phyloP scores from a whole-genome alignment of 2,113 vertebrate species.

The Vimba vimba region DNA sequence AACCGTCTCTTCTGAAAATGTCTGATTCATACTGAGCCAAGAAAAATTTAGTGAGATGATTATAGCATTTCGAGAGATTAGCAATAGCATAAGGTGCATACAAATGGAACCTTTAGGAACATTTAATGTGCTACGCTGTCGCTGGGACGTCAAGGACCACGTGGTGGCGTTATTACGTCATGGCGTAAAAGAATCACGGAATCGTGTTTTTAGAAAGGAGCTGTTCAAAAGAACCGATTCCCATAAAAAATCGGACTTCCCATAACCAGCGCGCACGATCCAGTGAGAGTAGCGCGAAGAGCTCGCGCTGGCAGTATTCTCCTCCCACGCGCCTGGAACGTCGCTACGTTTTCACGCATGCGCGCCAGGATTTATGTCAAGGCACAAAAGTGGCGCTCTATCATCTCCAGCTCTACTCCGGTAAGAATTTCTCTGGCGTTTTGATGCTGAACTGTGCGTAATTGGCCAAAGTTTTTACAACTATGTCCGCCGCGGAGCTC shows the following conservation, averaged over 20 bases:
- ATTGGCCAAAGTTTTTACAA: constrained; percentile 74
- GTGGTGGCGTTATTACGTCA: background rate
- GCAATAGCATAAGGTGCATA: background rate
- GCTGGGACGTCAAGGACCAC: background rate
- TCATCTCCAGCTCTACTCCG: constrained; percentile 76
- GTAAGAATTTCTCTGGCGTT: constrained; percentile 73
- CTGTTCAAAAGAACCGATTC: constrained; percentile 10
- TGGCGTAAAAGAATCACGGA: background rate
- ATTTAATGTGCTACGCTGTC: background rate
- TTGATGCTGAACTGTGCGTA: constrained; percentile 60
- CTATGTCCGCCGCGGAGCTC: constrained; percentile 55
- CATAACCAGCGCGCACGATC: background rate
- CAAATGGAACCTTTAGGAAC: background rate
- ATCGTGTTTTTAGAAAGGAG: background rate
- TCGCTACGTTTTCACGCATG: constrained; percentile 73
- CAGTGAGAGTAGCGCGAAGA: constrained; percentile 61
- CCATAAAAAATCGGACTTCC: background rate
- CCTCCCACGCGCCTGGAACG: constrained; percentile 67
- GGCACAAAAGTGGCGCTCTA: constrained; percentile 86
- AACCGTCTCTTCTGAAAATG: background rate
- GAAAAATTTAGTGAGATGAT: background rate
- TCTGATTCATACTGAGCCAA: background rate
- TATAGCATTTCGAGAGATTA: background rate
- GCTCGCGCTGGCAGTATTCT: constrained; percentile 60
- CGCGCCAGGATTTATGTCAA: constrained; percentile 79